phyloP scores from a whole-genome alignment of 2,888 invertebrate species.

The Uropetala carovei region DNA sequence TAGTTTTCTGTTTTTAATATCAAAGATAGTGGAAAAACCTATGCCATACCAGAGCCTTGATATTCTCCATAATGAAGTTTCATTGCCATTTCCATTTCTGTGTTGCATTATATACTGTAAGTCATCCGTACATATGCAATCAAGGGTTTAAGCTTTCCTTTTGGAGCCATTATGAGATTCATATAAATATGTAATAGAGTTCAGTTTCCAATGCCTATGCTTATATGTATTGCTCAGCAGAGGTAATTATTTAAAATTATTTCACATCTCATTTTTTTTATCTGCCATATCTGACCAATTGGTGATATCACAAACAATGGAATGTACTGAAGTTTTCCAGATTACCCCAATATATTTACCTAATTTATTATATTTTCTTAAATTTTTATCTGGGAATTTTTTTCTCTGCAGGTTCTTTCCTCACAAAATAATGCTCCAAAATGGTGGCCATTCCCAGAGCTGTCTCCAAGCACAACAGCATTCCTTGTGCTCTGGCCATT shows the following conservation, averaged over 20 bases:
- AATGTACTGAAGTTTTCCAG: neutral
- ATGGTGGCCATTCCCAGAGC: slow-evolving; percentile 82
- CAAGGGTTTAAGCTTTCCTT: no score
- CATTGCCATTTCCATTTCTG: no score
- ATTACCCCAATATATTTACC: neutral
- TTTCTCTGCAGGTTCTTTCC: slow-evolving; percentile 71
- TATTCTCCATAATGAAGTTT: no score
- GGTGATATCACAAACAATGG: neutral
- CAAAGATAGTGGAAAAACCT: no score
- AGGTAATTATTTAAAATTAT: neutral
- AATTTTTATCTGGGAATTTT: neutral
- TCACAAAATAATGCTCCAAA: slow-evolving; percentile 72
- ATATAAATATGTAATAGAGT: no score
- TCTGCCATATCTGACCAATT: neutral
- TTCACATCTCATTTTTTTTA: neutral
- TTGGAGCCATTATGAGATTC: no score
- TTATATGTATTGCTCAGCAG: neutral
- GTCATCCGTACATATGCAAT: no score
- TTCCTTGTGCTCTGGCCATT: slow-evolving; percentile 84
- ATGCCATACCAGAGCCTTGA: no score
- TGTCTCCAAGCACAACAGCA: slow-evolving; percentile 78
- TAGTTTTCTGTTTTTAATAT: no score
- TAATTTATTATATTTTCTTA: neutral
- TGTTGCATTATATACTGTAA: no score
- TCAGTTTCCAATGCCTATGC: no score